phyloP scores from a whole-genome alignment of 2,113 vertebrate species.

The Beaufortia kweichowensis region DNA sequence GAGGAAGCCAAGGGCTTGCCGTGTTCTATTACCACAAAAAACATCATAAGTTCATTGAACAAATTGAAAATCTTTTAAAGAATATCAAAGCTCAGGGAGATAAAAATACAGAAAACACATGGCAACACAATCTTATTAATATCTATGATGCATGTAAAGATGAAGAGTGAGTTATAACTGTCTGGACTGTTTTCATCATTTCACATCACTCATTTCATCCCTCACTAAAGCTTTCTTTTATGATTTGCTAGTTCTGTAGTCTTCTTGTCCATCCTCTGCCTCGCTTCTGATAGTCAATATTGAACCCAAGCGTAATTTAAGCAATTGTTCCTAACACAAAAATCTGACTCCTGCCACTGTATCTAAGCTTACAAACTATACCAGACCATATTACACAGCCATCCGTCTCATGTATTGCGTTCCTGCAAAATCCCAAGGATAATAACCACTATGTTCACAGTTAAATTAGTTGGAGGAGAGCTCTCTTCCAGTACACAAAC shows the following conservation, averaged over 20 bases:
- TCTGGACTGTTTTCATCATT: background rate
- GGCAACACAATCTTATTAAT: background rate
- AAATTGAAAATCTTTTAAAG: background rate
- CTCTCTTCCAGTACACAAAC: slow-evolving; percentile 1
- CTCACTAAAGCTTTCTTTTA: background rate
- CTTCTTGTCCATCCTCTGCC: background rate
- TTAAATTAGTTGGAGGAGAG: background rate
- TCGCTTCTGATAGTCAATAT: too few species aligned
- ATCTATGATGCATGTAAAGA: background rate
- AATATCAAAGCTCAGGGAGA: background rate
- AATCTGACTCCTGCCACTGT: background rate
- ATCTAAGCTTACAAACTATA: background rate
- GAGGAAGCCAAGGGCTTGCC: slow-evolving; percentile 84
- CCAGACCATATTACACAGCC: slow-evolving; percentile 4
- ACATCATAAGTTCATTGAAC: background rate
- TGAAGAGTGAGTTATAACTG: background rate
- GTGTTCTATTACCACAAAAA: slow-evolving; percentile 72
- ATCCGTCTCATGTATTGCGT: background rate
- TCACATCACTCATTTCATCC: background rate
- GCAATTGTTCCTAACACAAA: background rate
- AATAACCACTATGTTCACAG: background rate
- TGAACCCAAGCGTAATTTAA: too few species aligned
- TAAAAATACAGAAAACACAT: background rate
- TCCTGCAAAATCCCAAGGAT: background rate
- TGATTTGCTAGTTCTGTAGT: background rate